Evolutionary conservation across 2,888 invertebrate genomes (phyloP).

Genomic region (Parnassius smintheus): DNA sequence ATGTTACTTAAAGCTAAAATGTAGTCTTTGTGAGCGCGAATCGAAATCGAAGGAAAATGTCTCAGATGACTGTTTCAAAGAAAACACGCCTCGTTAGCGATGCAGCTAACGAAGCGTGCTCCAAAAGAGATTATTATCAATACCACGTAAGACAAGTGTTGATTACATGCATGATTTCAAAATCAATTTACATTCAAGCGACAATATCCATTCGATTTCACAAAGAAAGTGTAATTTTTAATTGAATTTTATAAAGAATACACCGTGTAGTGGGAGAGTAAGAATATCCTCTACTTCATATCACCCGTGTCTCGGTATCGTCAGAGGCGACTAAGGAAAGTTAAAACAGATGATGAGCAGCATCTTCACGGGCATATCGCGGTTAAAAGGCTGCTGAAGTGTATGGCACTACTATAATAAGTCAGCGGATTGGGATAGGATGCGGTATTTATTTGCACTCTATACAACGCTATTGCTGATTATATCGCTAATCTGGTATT

Average conservation of each 20-base stretch:
- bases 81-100: slow-evolving; percentile 31
- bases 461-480: too few relatives aligned
- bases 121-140: slow-evolving; percentile 31
- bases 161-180: slow-evolving; percentile 8
- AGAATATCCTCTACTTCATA: too few relatives aligned
- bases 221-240: neutral
- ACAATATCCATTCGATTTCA: neutral
- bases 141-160: slow-evolving; percentile 18
- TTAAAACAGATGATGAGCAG: too few relatives aligned
- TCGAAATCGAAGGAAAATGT: slow-evolving; percentile 8
- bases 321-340: too few relatives aligned
- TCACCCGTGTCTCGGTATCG: neutral
- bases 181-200: slow-evolving; percentile 5
- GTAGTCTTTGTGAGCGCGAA: slow-evolving; percentile 3
- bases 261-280: too few relatives aligned
- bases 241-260: too few relatives aligned
- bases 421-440: too few relatives aligned
- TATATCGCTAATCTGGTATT: too few relatives aligned
- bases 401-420: too few relatives aligned
- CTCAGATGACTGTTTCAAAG: slow-evolving; percentile 6
- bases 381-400: too few relatives aligned
- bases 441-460: too few relatives aligned
- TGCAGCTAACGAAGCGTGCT: slow-evolving; percentile 31
- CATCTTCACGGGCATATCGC: too few relatives aligned
- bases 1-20: neutral